Evolutionary conservation across 1,140 invertebrate genomes (phyloP).

Genomic region (Capitella teleta): DNA sequence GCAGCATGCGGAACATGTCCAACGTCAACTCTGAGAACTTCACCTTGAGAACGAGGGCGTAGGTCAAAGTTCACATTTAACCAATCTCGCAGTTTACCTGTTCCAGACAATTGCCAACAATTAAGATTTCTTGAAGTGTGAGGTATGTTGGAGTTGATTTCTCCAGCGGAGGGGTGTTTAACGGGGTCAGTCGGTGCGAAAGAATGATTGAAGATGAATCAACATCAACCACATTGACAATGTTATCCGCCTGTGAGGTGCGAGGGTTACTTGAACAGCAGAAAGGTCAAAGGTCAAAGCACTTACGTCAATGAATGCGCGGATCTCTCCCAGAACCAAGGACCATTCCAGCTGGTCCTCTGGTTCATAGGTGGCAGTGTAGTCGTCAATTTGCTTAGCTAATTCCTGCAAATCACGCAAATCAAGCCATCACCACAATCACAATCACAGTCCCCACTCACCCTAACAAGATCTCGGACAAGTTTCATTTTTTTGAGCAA

Average conservation of each 20-base stretch:
- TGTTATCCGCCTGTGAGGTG: constrained; percentile 69
- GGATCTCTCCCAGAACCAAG: constrained; percentile 85
- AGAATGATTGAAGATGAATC: constrained; percentile 70
- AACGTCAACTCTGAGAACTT: constrained; percentile 95
- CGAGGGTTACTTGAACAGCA: too few relatives aligned
- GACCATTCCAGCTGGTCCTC: constrained; percentile 95
- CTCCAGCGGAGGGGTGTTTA: constrained; percentile 77
- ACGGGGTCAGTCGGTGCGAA: constrained; percentile 60
- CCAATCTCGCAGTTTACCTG: constrained; percentile 48
- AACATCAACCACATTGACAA: constrained; percentile 73
- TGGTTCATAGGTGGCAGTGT: constrained; percentile 86
- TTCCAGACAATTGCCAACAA: constrained; percentile 83
- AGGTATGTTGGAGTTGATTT: constrained; percentile 60
- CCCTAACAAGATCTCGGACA: constrained; percentile 76
- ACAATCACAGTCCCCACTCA: constrained; percentile 16
- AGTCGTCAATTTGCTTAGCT: constrained; percentile 70
- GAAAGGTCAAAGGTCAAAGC: too few relatives aligned
- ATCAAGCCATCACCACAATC: neutral
- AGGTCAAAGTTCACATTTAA: neutral
- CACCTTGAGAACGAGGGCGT: constrained; percentile 46
- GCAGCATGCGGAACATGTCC: constrained; percentile 96
- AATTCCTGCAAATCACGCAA: constrained; percentile 51
- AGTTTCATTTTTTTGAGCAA: constrained; percentile 88
- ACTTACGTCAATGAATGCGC: constrained; percentile 69
- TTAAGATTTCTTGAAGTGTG: constrained; percentile 83